Evolutionary conservation across 1,140 invertebrate genomes (phyloP).

Genomic region (Capitella teleta): DNA sequence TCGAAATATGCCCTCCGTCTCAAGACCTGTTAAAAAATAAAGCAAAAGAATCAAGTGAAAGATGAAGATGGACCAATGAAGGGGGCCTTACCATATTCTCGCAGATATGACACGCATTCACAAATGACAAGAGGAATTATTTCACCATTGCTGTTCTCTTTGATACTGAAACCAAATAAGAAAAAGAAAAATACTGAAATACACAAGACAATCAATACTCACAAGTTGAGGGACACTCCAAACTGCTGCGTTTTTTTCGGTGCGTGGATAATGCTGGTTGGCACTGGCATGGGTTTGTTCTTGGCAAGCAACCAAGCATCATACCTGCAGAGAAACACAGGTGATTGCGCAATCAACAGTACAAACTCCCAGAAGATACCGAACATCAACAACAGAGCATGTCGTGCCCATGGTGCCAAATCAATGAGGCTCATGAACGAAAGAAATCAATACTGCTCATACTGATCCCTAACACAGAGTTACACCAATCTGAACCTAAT

Average conservation of each 20-base stretch:
- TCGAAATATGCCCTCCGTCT: constrained; percentile 90
- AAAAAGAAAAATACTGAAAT: background rate
- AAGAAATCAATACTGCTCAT: no score
- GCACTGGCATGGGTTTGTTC: constrained; percentile 35
- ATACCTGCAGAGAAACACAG: constrained; percentile 48
- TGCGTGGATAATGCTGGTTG: constrained; percentile 20
- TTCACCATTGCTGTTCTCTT: constrained; percentile 65
- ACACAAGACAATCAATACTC: constrained; percentile 22
- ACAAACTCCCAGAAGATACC: background rate
- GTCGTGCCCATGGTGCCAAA: no score
- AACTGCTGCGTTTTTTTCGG: constrained; percentile 71
- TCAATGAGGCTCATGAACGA: no score
- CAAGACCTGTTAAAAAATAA: constrained; percentile 71
- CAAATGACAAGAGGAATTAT: constrained; percentile 80
- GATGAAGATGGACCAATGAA: background rate
- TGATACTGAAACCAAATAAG: constrained; percentile 51
- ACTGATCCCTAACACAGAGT: no score
- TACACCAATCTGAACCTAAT: no score
- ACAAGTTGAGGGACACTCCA: constrained; percentile 77
- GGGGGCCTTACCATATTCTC: constrained; percentile 48
- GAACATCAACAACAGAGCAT: no score
- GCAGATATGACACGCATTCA: constrained; percentile 78
- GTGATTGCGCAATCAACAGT: background rate
- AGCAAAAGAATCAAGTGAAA: constrained; percentile 6
- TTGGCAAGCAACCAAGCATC: constrained; percentile 57